Evolutionary conservation across 2,888 invertebrate species (phyloP), one percentile per base, ranked within the genome.

Genomic region (Eupithecia subfuscata): DNA sequence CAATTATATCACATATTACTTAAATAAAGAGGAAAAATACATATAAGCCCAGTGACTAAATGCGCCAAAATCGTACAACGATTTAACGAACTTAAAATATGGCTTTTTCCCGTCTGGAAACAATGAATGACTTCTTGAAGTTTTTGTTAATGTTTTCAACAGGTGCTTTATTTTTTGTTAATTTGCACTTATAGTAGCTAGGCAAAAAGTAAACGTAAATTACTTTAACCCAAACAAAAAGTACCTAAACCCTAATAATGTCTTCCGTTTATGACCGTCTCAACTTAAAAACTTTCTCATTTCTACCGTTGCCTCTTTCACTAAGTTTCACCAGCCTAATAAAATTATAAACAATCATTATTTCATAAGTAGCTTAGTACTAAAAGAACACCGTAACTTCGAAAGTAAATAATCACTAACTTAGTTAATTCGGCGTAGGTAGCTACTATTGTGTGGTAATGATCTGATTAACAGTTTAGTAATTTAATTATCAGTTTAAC

Each of bases 401-500:
- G 63, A 18, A 30, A 64, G 14, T 64, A 64, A 64, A 64, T 34
- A 64, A 34, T 64, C 18, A 34, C 16, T 64, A 9, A 64, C 34
- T 75, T 70, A 70, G 43, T 37, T 70, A 73, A 70, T 73, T 75
- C 22, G 16, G 30, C 63, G 30, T 30, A 30, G 63, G 63, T 30
- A 1, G 14, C 0, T 45, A 48, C 22, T 56, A 64, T 64, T 64
- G 64, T 64, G 64, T 30, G 64, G 64, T 64, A 34, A 60, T 60
- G 60, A 25, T 60, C 60, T 64, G 64, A 64, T 64, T 64, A 63
- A 30, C 63, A 34, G 63, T 16, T 63, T 8, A 25, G 63, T 64
- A 64, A 64, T 64, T 64, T 30, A 73, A 73, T 75, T 75, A 75
- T 45, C 70, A 67, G 72, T 67, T 43, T 67, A 34, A 45, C 56